These are phyloP conservation scores for Portunus trituberculatus DNA, from an alignment of 1,140 invertebrate genomes.

Conservation along the genomic window DNA sequence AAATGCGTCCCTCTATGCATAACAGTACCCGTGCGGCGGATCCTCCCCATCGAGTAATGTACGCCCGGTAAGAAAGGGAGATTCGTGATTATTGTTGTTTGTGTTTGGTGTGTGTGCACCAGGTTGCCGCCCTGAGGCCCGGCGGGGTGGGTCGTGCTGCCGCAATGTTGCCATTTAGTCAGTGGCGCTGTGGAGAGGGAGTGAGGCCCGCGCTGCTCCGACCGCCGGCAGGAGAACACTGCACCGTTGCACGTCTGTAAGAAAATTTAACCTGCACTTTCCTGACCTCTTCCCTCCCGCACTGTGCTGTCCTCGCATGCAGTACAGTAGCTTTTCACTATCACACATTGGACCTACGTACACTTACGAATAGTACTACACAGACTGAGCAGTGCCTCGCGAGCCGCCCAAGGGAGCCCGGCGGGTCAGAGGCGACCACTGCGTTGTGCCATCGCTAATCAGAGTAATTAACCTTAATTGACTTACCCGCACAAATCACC, in stretches of 20 bases:
- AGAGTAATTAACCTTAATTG: not conserved
- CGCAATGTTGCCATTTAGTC: conserved; percentile 8
- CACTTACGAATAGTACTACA: not conserved
- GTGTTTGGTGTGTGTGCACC: not conserved
- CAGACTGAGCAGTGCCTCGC: not conserved
- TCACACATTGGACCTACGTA: not conserved
- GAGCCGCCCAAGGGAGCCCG: not conserved
- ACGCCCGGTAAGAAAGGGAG: not conserved
- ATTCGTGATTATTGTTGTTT: not conserved
- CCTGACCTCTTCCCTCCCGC: not conserved
- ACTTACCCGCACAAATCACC: not conserved
- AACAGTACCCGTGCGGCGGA: not conserved
- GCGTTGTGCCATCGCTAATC: not conserved
- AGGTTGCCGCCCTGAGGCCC: not conserved
- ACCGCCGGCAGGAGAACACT: not conserved
- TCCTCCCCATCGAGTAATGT: not conserved
- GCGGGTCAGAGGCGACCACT: not conserved
- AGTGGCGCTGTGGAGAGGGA: not conserved
- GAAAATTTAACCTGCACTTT: not conserved
- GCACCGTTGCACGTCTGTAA: not conserved
- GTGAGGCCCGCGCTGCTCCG: not conserved
- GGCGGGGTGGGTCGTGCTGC: not conserved
- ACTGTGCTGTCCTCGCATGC: not conserved
- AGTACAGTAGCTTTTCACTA: not conserved
- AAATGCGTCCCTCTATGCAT: not conserved